Base-by-base conservation (phyloP, 2,797 vertebrate genomes). In the Chelonia mydas region DNA sequence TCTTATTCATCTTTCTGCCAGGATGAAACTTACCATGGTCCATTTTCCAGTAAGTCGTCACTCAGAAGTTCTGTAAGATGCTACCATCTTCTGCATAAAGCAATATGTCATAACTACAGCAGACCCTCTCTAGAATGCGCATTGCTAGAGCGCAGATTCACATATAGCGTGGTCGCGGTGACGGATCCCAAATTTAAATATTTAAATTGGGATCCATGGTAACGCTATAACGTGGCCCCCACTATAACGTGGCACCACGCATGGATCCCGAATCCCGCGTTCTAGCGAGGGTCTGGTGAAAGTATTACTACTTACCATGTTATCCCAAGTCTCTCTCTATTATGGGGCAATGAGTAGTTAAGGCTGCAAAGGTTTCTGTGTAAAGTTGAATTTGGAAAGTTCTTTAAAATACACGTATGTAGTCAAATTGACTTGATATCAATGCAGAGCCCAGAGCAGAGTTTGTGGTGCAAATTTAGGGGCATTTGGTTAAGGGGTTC, bases 331-430 rank as follows among this genome's bases (percentile, higher is more conserved):
- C 68, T 45, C 47, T 94, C 45, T 3, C 41, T 84, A 50, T 78
- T 91, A 54, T 84, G 80, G 25, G 27, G 83, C 68, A 37, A 21
- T 28, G 74, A 94, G 87, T 86, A 87, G 74, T 92, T 94, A 76
- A 90, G 91, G 87, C 61, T 85, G 87, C 85, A 94, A 80, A n/a
- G 0, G 0, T 57, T 96, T 94, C 87, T 84, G 90, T 84, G 93
- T 97, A 88, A 90, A 92, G 84, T 90, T 87, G 88, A 80, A 88
- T 95, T 93, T 94, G 84, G 84, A 0, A 0, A 90, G 90, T 88
- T 92, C 59, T 94, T 0, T 94, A 94, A 96, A 96, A 93, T 59
- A 21, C 72, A 83, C 0, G 0, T 16, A 6, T 17, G 33, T n/a
- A n/a, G 61, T n/a, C 33, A n/a, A 57, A n/a, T 65, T 65, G 61